Base-by-base conservation (phyloP, 1,140 invertebrate species). In the Tigriopus japonicus region DNA sequence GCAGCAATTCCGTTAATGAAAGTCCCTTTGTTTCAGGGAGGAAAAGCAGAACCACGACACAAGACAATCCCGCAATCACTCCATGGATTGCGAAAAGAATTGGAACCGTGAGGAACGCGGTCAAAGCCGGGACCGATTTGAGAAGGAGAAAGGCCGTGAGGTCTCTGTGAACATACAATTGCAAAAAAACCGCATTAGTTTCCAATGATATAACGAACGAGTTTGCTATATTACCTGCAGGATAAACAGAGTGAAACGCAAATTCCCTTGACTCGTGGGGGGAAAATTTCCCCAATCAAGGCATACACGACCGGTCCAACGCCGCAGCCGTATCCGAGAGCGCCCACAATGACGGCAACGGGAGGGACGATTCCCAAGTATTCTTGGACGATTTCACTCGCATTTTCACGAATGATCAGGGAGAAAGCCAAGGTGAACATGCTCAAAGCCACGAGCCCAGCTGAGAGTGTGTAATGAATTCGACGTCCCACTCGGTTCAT, bases 111-210 rank as follows among this genome's bases (percentile, higher is more conserved):
- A 49, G n/a, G 21, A 49, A 17, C n/a, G n/a, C 3, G 45, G 21
- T 21, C n/a, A 49, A 17, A 17, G 45, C 6, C n/a, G 45, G 66
- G 1, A 76, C 68, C 0, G 80, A 67, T 69, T 83, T 82, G 69
- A 81, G 81, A 0, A 81, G 67, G 63, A 79, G 80, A 67, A 82
- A 84, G n/a, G 80, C 80, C 52, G 77, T 24, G 7, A 65, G 13
- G 40, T 51, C 21, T 14, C 45, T 45, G 15, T 41, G 42, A n/a
- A 9, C n/a, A n/a, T 3, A 62, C 49, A 49, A 21, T 5, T 49
- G n/a, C n/a, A 49, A 5, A 49, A 17, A 6, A 43, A 43, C 10
- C 10, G 42, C 15, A 15, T 12, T 43, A 43, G 15, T 43, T 10
- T 43, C 21, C 12, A 49, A 49, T 49, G 2, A 10, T 5, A 6